Evolutionary conservation across 2,888 invertebrate genomes (phyloP).

Genomic region (Agonopterix heracliana): DNA sequence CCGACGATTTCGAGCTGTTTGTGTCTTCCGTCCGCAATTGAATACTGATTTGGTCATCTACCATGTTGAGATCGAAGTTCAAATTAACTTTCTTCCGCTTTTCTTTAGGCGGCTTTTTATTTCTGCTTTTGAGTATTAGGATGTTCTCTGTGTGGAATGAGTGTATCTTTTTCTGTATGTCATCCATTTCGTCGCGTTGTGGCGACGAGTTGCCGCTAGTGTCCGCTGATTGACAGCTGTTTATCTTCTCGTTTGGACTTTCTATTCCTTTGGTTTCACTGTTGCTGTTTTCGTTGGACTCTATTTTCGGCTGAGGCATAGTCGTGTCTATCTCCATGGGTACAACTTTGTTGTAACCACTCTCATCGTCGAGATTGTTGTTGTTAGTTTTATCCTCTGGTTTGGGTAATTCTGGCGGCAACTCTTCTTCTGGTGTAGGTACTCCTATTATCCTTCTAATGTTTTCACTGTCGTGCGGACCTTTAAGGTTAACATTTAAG

Average conservation of each 20-base stretch:
- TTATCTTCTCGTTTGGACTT: constrained; percentile 54
- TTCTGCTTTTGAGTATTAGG: constrained; percentile 76
- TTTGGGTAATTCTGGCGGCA: constrained; percentile 45
- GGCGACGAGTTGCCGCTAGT: constrained; percentile 71
- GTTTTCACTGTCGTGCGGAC: constrained; percentile 55
- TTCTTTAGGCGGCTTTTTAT: constrained; percentile 73
- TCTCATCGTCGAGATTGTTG: constrained; percentile 58
- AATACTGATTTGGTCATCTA: constrained; percentile 70
- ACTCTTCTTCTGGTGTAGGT: constrained; percentile 56
- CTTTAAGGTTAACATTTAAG: constrained; percentile 54
- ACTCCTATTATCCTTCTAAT: constrained; percentile 65
- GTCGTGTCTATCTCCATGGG: constrained; percentile 68
- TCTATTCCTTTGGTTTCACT: constrained; percentile 45
- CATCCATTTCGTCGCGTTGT: constrained; percentile 75
- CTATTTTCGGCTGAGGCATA: constrained; percentile 52
- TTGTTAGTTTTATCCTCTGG: constrained; percentile 52
- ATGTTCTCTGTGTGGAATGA: constrained; percentile 80
- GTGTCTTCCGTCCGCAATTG: constrained; percentile 59
- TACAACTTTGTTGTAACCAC: constrained; percentile 55
- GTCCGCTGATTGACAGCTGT: constrained; percentile 61
- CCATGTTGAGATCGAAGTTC: constrained; percentile 72
- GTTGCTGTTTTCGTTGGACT: constrained; percentile 39
- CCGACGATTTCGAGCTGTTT: constrained; percentile 30
- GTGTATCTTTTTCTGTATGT: constrained; percentile 78
- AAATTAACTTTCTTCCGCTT: constrained; percentile 73